Percentiles rank a stretch among this genome's conserved stretches.
phyloP scores from a whole-genome alignment of 2,888 invertebrate genomes.

The Halocaridina rubra region DNA sequence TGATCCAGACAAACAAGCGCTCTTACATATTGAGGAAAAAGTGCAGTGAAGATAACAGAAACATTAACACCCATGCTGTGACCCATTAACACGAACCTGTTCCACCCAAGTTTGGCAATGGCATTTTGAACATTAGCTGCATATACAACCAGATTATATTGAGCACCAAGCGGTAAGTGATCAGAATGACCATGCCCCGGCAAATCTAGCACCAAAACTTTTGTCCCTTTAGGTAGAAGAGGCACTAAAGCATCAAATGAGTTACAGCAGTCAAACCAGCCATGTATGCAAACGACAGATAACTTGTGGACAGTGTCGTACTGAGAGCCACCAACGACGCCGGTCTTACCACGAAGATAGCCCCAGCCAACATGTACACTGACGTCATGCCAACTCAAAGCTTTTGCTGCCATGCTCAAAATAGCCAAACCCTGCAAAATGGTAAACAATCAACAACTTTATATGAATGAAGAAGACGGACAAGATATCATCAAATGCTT shows the following conservation, averaged over 20 bases:
- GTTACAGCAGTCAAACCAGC: constrained; percentile 58
- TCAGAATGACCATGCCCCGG: constrained; percentile 53
- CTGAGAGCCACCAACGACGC: not conserved
- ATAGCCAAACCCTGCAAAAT: too few species aligned
- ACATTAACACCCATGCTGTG: constrained; percentile 68
- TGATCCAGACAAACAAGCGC: constrained; percentile 16
- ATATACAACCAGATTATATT: constrained; percentile 13
- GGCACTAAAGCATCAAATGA: constrained; percentile 43
- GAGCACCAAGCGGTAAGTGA: constrained; percentile 35
- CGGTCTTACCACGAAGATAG: constrained; percentile 10
- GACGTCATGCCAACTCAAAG: constrained; percentile 10
- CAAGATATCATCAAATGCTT: too few species aligned
- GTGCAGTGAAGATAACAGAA: constrained; percentile 64
- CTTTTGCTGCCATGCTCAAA: too few species aligned
- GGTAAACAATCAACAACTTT: too few species aligned
- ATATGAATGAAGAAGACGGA: too few species aligned
- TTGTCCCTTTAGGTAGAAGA: constrained; percentile 9
- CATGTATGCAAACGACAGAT: constrained; percentile 34
- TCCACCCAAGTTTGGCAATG: constrained; percentile 64
- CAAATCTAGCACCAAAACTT: constrained; percentile 41
- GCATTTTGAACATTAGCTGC: constrained; percentile 22
- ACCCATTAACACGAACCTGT: constrained; percentile 63
- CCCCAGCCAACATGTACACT: constrained; percentile 36
- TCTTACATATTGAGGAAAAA: constrained; percentile 14
- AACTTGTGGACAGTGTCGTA: not conserved